phyloP scores from a whole-genome alignment of 92 coral and sea anemone genomes.

The Porites divaricata region DNA sequence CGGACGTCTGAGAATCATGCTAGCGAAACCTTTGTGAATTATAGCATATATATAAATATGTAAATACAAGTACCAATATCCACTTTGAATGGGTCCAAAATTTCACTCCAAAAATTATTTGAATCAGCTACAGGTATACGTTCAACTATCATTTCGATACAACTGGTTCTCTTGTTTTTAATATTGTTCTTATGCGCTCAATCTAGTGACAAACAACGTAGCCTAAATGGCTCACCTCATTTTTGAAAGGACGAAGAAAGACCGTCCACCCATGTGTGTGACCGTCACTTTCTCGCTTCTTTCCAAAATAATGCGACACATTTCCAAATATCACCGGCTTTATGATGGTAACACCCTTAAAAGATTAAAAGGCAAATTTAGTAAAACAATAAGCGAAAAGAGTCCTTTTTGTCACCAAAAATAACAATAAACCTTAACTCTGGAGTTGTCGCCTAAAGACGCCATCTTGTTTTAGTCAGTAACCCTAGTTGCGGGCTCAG shows the following conservation, averaged over 20 bases:
- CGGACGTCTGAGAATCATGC: too few species aligned
- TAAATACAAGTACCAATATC: too few species aligned
- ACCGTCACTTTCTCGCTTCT: constrained; percentile 96
- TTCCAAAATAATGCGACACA: constrained; percentile 96
- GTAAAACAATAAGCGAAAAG: background rate
- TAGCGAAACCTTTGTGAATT: too few species aligned
- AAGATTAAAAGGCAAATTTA: background rate
- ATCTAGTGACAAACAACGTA: background rate
- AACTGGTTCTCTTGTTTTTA: too few species aligned
- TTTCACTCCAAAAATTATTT: too few species aligned
- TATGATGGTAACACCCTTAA: constrained; percentile 86
- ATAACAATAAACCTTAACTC: constrained; percentile 85
- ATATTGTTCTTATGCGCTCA: background rate
- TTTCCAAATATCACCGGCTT: constrained; percentile 95
- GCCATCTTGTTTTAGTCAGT: constrained; percentile 83
- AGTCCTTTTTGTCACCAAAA: background rate
- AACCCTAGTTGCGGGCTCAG: constrained; percentile 19
- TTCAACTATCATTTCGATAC: too few species aligned
- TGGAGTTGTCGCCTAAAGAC: constrained; percentile 92
- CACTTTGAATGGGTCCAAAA: too few species aligned
- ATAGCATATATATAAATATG: too few species aligned
- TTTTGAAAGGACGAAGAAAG: constrained; percentile 85
- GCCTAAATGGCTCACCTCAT: constrained; percentile 51
- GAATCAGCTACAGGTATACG: too few species aligned
- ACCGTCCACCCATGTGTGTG: constrained; percentile 99